Conservation (phyloP, 2,113 vertebrate species). For the Xiphophorus hellerii region DNA sequence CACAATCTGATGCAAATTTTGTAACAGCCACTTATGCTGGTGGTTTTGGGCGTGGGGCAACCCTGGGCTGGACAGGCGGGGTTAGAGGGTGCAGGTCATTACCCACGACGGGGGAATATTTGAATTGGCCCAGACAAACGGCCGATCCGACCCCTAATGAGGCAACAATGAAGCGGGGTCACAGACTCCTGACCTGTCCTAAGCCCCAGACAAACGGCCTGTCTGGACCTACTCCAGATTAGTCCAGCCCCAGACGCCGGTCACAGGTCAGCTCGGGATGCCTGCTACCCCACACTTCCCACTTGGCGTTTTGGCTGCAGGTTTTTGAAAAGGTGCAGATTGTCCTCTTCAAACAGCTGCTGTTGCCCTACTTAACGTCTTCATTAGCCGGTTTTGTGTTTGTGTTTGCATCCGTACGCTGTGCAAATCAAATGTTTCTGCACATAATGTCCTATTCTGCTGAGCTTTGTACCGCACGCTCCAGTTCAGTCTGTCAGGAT, state of each 20-base stretch:
- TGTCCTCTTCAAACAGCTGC: conserved; percentile 59
- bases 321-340: conserved; percentile 42
- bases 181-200: conserved; percentile 70
- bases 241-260: conserved; percentile 59
- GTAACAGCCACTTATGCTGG: conserved; percentile 14
- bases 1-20: conserved; percentile 49
- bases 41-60: conserved; percentile 5
- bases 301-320: conserved; percentile 42
- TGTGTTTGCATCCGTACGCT: conserved; percentile 46
- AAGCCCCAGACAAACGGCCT: conserved; percentile 67
- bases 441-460: conserved; percentile 76
- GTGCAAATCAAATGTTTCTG: conserved; percentile 66
- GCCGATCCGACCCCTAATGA: conserved; percentile 71
- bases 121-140: conserved; percentile 78
- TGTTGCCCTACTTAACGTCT: conserved; percentile 65
- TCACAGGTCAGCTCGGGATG: conserved; percentile 58
- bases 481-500: conserved; percentile 73
- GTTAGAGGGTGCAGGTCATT: conserved; percentile 57
- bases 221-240: conserved; percentile 68
- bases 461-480: conserved; percentile 66
- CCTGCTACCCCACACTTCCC: conserved; percentile 14
- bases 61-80: background rate
- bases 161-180: conserved; percentile 73
- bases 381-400: conserved; percentile 61
- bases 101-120: conserved; percentile 66